These are phyloP conservation scores for Goniozus legneri DNA, from an alignment of 1,140 invertebrate genomes.

Conservation along the genomic window DNA sequence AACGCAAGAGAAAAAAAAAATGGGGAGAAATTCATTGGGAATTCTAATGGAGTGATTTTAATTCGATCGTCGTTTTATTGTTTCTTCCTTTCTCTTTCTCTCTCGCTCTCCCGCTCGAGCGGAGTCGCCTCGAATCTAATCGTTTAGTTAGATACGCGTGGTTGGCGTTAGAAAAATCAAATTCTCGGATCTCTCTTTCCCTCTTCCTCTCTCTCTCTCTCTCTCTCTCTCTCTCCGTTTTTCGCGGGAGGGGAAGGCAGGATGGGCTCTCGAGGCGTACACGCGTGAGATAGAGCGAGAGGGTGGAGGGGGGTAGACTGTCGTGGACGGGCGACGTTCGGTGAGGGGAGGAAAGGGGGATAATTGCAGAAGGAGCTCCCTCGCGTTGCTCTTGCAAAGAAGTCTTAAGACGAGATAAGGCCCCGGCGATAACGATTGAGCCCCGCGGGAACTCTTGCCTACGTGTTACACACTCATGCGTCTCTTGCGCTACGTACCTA, in stretches of 20 bases:
- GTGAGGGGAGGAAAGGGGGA: slow-evolving; percentile 27
- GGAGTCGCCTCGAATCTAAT: too few species aligned
- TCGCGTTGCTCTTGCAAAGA: slow-evolving; percentile 42
- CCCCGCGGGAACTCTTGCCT: slow-evolving; percentile 46
- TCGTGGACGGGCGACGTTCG: not conserved
- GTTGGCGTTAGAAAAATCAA: slow-evolving; percentile 36
- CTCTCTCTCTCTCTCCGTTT: too few species aligned
- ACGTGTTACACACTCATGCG: slow-evolving; percentile 32
- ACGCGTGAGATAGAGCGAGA: not conserved
- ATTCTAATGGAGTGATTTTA: too few species aligned
- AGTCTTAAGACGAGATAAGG: slow-evolving; percentile 46
- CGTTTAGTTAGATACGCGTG: too few species aligned
- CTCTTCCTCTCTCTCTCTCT: too few species aligned
- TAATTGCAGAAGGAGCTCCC: slow-evolving; percentile 44
- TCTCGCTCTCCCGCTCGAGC: too few species aligned
- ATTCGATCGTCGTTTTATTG: too few species aligned
- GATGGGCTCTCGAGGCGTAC: too few species aligned
- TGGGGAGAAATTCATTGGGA: not conserved
- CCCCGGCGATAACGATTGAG: slow-evolving; percentile 44
- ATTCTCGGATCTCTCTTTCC: slow-evolving; percentile 24
- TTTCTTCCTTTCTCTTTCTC: too few species aligned
- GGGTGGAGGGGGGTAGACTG: not conserved
- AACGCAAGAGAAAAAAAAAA: not conserved
- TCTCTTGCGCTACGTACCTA: too few species aligned
- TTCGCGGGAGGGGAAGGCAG: slow-evolving; percentile 2